phyloP scores from a whole-genome alignment of 2,113 vertebrate genomes.

The Cisticola juncidis region DNA sequence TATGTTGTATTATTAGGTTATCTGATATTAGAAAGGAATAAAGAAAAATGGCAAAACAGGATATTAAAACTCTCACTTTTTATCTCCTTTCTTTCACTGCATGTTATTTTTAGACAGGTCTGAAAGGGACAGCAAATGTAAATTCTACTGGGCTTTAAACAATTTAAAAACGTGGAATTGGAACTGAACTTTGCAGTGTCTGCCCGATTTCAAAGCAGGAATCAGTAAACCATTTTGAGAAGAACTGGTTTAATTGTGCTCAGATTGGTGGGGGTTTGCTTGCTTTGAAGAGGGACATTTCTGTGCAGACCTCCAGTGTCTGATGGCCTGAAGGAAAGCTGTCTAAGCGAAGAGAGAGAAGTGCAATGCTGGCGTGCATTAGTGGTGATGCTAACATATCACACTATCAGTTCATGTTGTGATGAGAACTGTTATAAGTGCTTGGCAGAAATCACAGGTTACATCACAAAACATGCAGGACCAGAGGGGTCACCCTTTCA shows the following conservation, averaged over 20 bases:
- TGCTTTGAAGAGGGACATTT: constrained; percentile 21
- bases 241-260: neutral
- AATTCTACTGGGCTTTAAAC: neutral
- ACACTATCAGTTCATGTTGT: constrained; percentile 62
- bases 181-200: neutral
- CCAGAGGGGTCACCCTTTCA: constrained; percentile 23
- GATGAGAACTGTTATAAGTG: constrained; percentile 54
- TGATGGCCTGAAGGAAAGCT: constrained; percentile 61
- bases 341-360: constrained; percentile 43
- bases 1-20: constrained; percentile 45
- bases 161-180: neutral
- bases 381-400: constrained; percentile 55
- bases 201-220: neutral
- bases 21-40: constrained; percentile 43
- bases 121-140: neutral
- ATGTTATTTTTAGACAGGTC: constrained; percentile 9
- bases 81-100: neutral
- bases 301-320: constrained; percentile 11
- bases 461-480: constrained; percentile 41
- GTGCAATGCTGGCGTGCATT: constrained; percentile 55
- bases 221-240: neutral
- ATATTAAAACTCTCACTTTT: constrained; percentile 45
- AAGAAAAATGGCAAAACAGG: constrained; percentile 45
- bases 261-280: neutral
- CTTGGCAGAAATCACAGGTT: constrained; percentile 58